phyloP scores from a whole-genome alignment of 2,888 invertebrate genomes.

The Tenthredo notha region DNA sequence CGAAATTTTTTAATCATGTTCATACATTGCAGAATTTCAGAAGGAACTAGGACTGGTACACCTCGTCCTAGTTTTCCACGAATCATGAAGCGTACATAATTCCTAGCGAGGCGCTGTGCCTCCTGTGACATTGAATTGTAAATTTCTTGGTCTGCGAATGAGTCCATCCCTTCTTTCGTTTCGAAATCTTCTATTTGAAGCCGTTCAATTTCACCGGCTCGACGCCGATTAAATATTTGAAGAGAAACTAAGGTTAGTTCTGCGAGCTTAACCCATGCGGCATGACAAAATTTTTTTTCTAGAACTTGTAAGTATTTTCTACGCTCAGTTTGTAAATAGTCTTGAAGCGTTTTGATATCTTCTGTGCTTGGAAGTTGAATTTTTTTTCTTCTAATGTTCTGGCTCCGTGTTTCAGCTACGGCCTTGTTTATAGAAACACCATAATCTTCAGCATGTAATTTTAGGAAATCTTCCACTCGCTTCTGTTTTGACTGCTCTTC shows the following conservation, averaged over 20 bases:
- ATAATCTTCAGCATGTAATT: background rate
- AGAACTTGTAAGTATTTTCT: constrained; percentile 38
- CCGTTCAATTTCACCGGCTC: constrained; percentile 63
- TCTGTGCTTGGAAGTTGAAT: constrained; percentile 50
- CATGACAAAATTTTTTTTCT: constrained; percentile 44
- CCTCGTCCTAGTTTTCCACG: constrained; percentile 60
- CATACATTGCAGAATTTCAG: constrained; percentile 45
- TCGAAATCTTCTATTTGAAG: constrained; percentile 27
- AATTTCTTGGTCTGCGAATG: constrained; percentile 56
- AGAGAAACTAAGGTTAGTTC: constrained; percentile 58
- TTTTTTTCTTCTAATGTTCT: background rate
- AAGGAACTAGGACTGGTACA: constrained; percentile 58
- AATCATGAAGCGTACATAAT: constrained; percentile 61
- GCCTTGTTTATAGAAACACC: background rate
- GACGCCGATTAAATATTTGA: constrained; percentile 63
- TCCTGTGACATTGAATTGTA: constrained; percentile 55
- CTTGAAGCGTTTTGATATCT: constrained; percentile 57
- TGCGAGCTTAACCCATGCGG: constrained; percentile 57
- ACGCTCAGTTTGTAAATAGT: constrained; percentile 49
- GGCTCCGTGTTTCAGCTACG: constrained; percentile 49
- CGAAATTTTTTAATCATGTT: constrained; percentile 38
- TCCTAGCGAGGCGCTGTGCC: constrained; percentile 57
- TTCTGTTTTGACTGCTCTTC: background rate
- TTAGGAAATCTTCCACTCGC: background rate
- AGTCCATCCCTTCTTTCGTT: constrained; percentile 58